phyloP scores from a whole-genome alignment of 2,888 invertebrate genomes.

The Melanostoma scalare region DNA sequence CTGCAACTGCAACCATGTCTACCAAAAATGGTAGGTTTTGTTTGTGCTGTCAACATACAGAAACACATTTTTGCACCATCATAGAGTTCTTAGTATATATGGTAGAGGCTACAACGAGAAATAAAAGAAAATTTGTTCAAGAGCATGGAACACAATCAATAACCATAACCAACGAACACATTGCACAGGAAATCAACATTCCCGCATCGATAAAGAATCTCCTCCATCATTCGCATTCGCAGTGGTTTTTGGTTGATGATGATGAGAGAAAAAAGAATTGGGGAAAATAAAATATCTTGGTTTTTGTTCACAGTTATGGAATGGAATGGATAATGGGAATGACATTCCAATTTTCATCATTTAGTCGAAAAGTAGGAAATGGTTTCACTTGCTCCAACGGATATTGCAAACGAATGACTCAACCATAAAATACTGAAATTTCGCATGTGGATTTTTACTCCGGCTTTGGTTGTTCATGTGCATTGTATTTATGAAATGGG shows the following conservation, averaged over 20 bases:
- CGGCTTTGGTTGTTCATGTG: too few relatives aligned
- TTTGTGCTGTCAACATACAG: too few relatives aligned
- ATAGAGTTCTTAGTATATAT: too few relatives aligned
- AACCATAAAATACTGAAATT: too few relatives aligned
- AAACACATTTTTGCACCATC: too few relatives aligned
- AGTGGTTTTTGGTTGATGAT: slow-evolving; percentile 10
- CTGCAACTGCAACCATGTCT: not conserved
- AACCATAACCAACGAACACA: slow-evolving; percentile 17
- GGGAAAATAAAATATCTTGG: slow-evolving; percentile 10
- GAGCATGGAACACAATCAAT: slow-evolving; percentile 32
- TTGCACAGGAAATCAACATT: slow-evolving; percentile 43
- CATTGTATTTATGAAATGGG: too few relatives aligned
- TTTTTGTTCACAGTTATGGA: not conserved
- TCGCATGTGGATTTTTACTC: too few relatives aligned
- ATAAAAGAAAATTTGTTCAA: slow-evolving; percentile 23
- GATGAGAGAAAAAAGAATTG: slow-evolving; percentile 7
- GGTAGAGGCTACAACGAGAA: not conserved
- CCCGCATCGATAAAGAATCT: slow-evolving; percentile 25
- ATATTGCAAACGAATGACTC: not conserved
- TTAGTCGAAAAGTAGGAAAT: not conserved
- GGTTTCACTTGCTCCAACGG: not conserved
- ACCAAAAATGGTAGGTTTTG: not conserved
- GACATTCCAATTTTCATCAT: slow-evolving; percentile 44
- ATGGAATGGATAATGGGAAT: slow-evolving; percentile 8
- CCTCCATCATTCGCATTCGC: slow-evolving; percentile 39